Base-by-base conservation (phyloP, 2,113 vertebrate genomes). In the Bubo scandiacus region DNA sequence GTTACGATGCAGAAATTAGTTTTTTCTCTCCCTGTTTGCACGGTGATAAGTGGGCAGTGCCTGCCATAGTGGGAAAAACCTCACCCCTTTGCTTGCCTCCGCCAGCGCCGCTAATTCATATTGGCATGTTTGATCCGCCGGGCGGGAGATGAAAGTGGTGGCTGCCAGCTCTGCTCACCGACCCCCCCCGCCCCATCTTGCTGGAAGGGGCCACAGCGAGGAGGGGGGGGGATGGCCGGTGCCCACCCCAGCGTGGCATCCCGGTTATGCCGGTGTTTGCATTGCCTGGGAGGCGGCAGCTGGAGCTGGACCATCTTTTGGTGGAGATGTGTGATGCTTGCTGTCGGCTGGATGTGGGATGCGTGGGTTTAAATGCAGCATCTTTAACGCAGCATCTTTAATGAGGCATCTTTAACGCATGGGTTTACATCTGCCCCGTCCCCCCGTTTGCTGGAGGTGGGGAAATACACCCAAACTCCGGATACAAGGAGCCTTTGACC, bases 71-170 rank as follows among this genome's bases (percentile, higher is more conserved):
- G 96, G 96, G 97, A 97, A 97, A 49, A 95, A 21, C 81, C 86
- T 91, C 12, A 34, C 61, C 38, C 92, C 59, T 71, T 75, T 27
- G 25, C 54, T 38, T 21, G 84, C 90, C 63, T 65, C 90, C 3
- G 5, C 80, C 74, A 18, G 96, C 58, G 20, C 54, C 47, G 9
- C 89, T 97, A 97, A 98, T 98, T 93, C 92, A 27, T 82, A 34
- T 82, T 92, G 95, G 91, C 91, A 63, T 74, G 94, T 96, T 90
- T 95, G 97, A 98, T 97, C 94, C 32, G 61, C 94, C 25, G 27
- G 78, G 54, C 79, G 27, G 70, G 78, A 95, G 95, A 97, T 95
- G 94, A 97, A 96, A 97, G 88, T 12, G 7, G 73, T 40, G 45
- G 91, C 93, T 96, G 92, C 86, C 95, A 92, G 77, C 92, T 96